These are phyloP conservation scores for Melinopterus prodromus DNA, from an alignment of 2,888 invertebrate species.

Conservation along the genomic window DNA sequence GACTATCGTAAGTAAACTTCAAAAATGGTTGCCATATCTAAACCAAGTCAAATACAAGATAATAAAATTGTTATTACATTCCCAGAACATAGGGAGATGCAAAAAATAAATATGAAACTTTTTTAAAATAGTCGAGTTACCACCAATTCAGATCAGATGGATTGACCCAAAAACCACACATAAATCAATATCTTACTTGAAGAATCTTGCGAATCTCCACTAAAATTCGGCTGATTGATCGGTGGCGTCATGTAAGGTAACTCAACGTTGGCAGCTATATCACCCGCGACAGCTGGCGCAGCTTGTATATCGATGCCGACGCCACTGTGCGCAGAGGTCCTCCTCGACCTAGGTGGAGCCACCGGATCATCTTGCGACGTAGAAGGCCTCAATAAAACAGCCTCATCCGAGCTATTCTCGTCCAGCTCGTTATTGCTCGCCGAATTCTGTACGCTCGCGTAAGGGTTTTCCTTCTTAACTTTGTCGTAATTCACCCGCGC, in stretches of 20 bases:
- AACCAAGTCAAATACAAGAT: too few species aligned
- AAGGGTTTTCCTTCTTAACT: slow-evolving; percentile 70
- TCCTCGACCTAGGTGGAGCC: slow-evolving; percentile 63
- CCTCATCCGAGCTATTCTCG: slow-evolving; percentile 47
- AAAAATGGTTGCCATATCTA: too few species aligned
- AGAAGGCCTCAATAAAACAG: slow-evolving; percentile 42
- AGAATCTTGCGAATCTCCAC: slow-evolving; percentile 91
- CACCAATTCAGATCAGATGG: too few species aligned
- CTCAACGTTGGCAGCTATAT: slow-evolving; percentile 86
- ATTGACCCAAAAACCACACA: too few species aligned
- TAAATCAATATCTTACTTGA: slow-evolving; percentile 67
- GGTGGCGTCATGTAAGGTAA: slow-evolving; percentile 91
- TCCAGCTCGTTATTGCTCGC: slow-evolving; percentile 47
- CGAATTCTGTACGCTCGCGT: slow-evolving; percentile 73
- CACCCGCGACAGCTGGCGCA: slow-evolving; percentile 86
- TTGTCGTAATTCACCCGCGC: slow-evolving; percentile 75
- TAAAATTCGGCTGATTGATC: slow-evolving; percentile 72
- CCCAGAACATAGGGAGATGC: too few species aligned
- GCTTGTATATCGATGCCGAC: slow-evolving; percentile 75
- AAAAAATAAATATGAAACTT: too few species aligned
- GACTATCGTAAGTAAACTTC: too few species aligned
- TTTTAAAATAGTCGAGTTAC: too few species aligned
- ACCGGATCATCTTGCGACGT: slow-evolving; percentile 54
- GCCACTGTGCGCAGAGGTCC: slow-evolving; percentile 62
- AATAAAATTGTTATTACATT: too few species aligned